Percentiles rank a stretch among this genome's conserved stretches.
phyloP scores from a whole-genome alignment of 1,140 invertebrate species.

The Platyura marginata region DNA sequence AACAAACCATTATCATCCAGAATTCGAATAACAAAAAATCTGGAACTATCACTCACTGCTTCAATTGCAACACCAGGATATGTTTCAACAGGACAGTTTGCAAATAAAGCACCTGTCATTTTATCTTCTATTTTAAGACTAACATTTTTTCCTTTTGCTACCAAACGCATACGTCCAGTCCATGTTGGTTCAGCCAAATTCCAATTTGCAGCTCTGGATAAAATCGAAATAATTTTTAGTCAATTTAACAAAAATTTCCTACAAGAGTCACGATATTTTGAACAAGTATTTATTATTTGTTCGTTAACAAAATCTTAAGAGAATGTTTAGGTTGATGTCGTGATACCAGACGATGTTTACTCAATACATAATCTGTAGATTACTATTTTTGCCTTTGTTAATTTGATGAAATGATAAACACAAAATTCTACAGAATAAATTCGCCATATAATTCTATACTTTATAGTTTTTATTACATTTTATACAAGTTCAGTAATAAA shows the following conservation, averaged over 20 bases:
- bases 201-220: slow-evolving; percentile 88
- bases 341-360: background rate
- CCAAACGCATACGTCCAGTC: slow-evolving; percentile 83
- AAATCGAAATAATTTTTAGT: slow-evolving; percentile 7
- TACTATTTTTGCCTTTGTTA: background rate
- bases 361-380: no score
- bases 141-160: slow-evolving; percentile 70
- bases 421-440: background rate
- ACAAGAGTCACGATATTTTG: background rate
- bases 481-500: background rate
- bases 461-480: background rate
- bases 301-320: background rate
- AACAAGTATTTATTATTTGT: background rate
- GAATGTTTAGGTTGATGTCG: background rate
- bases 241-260: slow-evolving; percentile 1
- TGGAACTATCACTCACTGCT: slow-evolving; percentile 89
- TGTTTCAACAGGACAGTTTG: slow-evolving; percentile 90
- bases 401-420: slow-evolving; percentile 8
- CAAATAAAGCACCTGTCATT: slow-evolving; percentile 85
- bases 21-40: slow-evolving; percentile 95
- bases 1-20: slow-evolving; percentile 88
- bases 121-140: slow-evolving; percentile 94
- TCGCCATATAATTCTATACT: slow-evolving; percentile 6
- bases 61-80: slow-evolving; percentile 92
- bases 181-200: slow-evolving; percentile 91